These are phyloP conservation scores for Strigamia transsilvanica DNA, from an alignment of 2,888 invertebrate genomes.

Conservation along the genomic window DNA sequence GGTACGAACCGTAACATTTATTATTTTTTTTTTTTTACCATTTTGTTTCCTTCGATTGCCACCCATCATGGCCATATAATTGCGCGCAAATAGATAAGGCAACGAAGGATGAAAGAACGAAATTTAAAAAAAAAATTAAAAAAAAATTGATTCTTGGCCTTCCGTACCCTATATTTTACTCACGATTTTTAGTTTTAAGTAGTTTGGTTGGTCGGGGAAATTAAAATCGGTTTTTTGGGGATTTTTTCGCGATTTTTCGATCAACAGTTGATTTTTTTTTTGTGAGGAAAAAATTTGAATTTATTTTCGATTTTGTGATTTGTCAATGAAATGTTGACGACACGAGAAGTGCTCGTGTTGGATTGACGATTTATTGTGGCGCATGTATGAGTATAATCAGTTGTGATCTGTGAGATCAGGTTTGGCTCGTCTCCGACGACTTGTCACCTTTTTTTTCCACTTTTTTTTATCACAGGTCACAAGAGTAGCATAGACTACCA, in stretches of 20 bases:
- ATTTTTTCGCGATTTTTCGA: no score
- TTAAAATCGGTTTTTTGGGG: not conserved
- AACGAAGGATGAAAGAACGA: constrained; percentile 36
- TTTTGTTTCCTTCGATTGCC: not conserved
- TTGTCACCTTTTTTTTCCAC: not conserved
- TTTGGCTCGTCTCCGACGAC: not conserved
- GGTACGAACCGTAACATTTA: not conserved
- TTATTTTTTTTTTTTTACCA: not conserved
- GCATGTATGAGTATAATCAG: not conserved
- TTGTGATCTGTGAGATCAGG: constrained; percentile 10
- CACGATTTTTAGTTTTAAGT: not conserved
- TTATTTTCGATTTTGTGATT: no score
- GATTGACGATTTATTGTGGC: not conserved
- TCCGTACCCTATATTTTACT: constrained; percentile 9
- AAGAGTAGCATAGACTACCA: not conserved
- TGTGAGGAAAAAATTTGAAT: no score
- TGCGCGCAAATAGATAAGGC: constrained; percentile 29
- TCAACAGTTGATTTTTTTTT: no score
- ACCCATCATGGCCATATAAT: constrained; percentile 5
- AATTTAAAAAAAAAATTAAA: not conserved
- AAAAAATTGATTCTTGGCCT: not conserved
- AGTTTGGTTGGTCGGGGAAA: not conserved
- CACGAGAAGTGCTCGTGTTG: no score
- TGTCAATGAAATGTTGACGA: no score
- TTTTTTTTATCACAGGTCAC: no score